Base-by-base conservation (phyloP, 1,140 invertebrate species). In the Drosophila nigrodunni region DNA sequence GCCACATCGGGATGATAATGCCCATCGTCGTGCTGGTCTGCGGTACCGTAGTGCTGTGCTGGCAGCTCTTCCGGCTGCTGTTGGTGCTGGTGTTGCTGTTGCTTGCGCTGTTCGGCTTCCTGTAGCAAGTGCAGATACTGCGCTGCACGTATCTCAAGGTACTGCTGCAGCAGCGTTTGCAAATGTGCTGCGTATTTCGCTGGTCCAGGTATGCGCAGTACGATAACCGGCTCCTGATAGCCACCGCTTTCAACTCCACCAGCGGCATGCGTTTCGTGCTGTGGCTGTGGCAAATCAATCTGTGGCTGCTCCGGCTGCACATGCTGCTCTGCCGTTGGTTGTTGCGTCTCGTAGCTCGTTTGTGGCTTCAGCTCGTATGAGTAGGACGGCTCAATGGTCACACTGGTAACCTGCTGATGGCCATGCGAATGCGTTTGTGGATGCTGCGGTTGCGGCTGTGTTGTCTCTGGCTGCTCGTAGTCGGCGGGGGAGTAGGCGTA, bases 171-270 rank as follows among this genome's bases (percentile, higher is more conserved):
- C 11, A 92, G 61, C 6, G 80, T 83, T 49, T 92, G 92, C 67
- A 92, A 66, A 74, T 92, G 92, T 4, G 91, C 77, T 3, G 92
- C 92, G 35, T 92, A 92, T 39, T 92, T 92, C 6, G 90, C 77
- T 5, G 92, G 92, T 1, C 92, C 92, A 0, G 92, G 92, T 44
- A 92, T 92, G 1, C 92, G 80, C 30, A 92, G 50, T 0, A 92
- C 90, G 18, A 92, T 92, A 7, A 92, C 91, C 0, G 92, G 92
- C 37, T 91, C 92, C 34, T 92, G 80, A 21, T 92, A 90, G n/a
- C 61, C 58, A 7, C 35, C 73, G 6, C 21, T n/a, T 18, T 62
- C 37, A 4, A n/a, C 41, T 11, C 11, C 43, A 30, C 10, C 41
- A 25, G 68, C 39, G 7, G 58, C 52, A 3, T 30, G 43, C 8